Evolutionary conservation across 1,140 invertebrate genomes (phyloP).

Genomic region (Heliothis virescens): DNA sequence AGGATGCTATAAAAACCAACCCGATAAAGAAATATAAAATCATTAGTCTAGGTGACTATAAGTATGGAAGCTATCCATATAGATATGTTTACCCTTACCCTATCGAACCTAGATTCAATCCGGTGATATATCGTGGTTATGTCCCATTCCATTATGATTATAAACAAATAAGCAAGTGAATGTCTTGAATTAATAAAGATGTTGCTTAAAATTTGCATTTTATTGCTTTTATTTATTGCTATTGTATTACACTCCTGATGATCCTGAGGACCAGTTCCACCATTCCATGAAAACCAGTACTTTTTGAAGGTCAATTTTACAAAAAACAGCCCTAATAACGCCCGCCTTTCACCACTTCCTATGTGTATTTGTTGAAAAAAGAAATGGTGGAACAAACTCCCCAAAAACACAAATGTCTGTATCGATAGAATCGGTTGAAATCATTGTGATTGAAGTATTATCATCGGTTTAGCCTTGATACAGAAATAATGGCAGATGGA

Average conservation of each 20-base stretch:
- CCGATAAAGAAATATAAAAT: background rate
- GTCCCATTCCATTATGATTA: constrained; percentile 8
- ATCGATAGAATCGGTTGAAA: too few relatives aligned
- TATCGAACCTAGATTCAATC: background rate
- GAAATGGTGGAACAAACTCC: too few relatives aligned
- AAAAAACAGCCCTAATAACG: too few relatives aligned
- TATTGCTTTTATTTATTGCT: background rate
- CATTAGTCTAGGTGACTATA: background rate
- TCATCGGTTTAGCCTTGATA: too few relatives aligned
- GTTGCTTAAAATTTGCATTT: background rate
- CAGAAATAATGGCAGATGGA: too few relatives aligned
- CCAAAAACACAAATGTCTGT: too few relatives aligned
- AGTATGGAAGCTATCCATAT: background rate
- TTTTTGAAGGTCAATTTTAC: too few relatives aligned
- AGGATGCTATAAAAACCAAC: background rate
- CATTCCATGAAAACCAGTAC: too few relatives aligned
- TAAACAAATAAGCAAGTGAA: background rate
- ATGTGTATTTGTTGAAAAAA: too few relatives aligned
- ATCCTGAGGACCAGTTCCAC: too few relatives aligned
- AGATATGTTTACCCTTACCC: background rate
- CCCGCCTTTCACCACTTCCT: too few relatives aligned
- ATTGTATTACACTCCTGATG: background rate
- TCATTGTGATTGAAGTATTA: too few relatives aligned
- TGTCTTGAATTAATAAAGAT: background rate
- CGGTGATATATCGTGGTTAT: background rate